Conservation (phyloP, 2,797 vertebrate genomes). For the Benthosema pterotum region DNA sequence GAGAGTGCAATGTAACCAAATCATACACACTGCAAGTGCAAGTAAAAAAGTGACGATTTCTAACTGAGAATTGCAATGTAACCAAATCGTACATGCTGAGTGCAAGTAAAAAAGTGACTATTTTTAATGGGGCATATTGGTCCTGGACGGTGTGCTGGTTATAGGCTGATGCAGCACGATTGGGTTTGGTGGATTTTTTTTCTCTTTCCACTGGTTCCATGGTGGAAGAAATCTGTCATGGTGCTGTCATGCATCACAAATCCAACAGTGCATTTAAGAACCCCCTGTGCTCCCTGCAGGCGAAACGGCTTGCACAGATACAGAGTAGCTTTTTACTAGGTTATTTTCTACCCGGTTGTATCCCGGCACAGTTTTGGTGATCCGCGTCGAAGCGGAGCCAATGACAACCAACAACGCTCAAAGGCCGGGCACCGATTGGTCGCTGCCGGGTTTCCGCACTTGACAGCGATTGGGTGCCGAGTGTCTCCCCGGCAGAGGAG, state of each 20-base stretch:
- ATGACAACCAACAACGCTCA: slow-evolving; percentile 51
- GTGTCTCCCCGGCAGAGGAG: not conserved
- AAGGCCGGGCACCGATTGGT: slow-evolving; percentile 60
- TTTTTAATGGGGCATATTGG: slow-evolving; percentile 3
- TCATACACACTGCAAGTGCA: not conserved
- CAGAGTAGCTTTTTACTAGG: slow-evolving; percentile 37
- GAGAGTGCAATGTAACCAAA: too few relatives aligned
- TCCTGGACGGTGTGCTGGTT: slow-evolving; percentile 25
- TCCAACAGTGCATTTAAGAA: slow-evolving; percentile 46
- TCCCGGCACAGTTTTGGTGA: slow-evolving; percentile 71
- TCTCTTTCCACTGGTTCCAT: slow-evolving; percentile 7
- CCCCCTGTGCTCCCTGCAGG: slow-evolving; percentile 49
- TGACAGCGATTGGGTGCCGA: slow-evolving; percentile 62
- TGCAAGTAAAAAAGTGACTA: not conserved
- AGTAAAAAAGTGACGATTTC: not conserved
- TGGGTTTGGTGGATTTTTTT: slow-evolving; percentile 36
- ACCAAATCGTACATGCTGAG: not conserved
- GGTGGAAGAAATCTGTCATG: slow-evolving; percentile 3
- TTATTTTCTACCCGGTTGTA: slow-evolving; percentile 61
- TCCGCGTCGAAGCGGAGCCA: slow-evolving; percentile 50
- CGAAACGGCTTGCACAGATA: slow-evolving; percentile 22
- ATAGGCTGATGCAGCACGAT: slow-evolving; percentile 47
- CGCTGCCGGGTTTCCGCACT: slow-evolving; percentile 33
- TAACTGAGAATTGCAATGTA: too few relatives aligned
- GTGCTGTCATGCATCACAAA: slow-evolving; percentile 35